These are phyloP conservation scores for Drosophila infuscata DNA, from an alignment of 2,888 invertebrate genomes.

Conservation along the genomic window DNA sequence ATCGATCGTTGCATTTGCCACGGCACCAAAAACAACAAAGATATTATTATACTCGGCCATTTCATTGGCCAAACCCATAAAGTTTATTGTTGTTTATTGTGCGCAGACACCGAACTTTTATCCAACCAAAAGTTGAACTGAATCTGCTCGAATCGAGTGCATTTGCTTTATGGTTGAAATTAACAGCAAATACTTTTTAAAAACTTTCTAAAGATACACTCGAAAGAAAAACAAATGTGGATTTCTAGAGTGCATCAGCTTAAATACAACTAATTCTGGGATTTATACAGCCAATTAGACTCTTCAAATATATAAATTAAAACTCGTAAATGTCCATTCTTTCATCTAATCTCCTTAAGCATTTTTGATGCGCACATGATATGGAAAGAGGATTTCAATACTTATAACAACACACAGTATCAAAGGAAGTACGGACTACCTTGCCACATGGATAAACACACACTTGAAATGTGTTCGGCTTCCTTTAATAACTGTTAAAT, in stretches of 20 bases:
- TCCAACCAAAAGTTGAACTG: conserved; percentile 17
- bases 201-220: background rate
- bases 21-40: no score
- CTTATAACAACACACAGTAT: background rate
- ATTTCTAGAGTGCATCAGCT: background rate
- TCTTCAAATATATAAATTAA: no score
- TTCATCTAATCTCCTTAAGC: background rate
- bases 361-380: background rate
- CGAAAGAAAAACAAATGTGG: background rate
- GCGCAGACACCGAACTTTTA: no score
- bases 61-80: no score
- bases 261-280: background rate
- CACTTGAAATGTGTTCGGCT: conserved; percentile 17
- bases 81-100: no score
- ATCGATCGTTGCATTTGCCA: no score
- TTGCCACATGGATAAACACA: background rate
- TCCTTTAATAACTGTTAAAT: conserved; percentile 46
- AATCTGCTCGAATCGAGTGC: conserved; percentile 20
- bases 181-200: conserved; percentile 41
- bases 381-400: background rate
- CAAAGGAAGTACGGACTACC: background rate
- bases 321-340: no score
- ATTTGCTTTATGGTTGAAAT: conserved; percentile 32
- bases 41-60: no score
- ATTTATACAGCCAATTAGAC: no score